Evolutionary conservation across 2,888 invertebrate genomes (phyloP), one percentile per base, ranked within the genome.

Genomic region (Caenorhabditis sp.): DNA sequence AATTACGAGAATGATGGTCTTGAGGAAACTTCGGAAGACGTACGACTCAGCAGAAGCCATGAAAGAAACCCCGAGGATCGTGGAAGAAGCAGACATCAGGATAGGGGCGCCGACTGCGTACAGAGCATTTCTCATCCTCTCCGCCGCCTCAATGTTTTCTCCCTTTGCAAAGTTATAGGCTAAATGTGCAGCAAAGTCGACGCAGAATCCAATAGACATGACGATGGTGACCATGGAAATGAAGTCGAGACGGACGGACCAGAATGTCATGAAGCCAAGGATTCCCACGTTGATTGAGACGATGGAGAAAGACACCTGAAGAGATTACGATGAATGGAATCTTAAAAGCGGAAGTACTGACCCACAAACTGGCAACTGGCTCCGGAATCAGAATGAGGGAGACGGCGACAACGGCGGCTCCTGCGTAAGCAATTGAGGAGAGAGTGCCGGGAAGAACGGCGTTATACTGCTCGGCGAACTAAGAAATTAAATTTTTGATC

Each of bases 221-320:
- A 96, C 96, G 55, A 96, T 92, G 89, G 95, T 95, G 78, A 96
- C 95, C 96, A 96, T 96, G 0, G 95, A 95, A 86, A 96, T 95
- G 1, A 89, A 89, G 68, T 89, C 89, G 48, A 96, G 91, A 88
- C 95, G 95, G 8, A 96, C 95, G 83, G 93, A 93, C 96, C 96
- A 96, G 37, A 96, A 91, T 0, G 95, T 94, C 96, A 96, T 96
- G 71, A 95, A 96, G 5, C 96, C 96, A 0, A 95, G 93, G 0
- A 96, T 96, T 1, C 96, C 96, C 11, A 94, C 91, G 90, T 96
- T 96, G 83, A 96, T 96, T 8, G 95, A 95, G 68, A 96, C 93
- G 71, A 96, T 95, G 86, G 95, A 95, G 89, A 96, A 94, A 2
- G 95, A 95, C 0, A 84, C 82, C 83, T 83, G 55, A 15, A 73